phyloP scores from a whole-genome alignment of 2,797 vertebrate genomes.

The Tragelaphus oryx region DNA sequence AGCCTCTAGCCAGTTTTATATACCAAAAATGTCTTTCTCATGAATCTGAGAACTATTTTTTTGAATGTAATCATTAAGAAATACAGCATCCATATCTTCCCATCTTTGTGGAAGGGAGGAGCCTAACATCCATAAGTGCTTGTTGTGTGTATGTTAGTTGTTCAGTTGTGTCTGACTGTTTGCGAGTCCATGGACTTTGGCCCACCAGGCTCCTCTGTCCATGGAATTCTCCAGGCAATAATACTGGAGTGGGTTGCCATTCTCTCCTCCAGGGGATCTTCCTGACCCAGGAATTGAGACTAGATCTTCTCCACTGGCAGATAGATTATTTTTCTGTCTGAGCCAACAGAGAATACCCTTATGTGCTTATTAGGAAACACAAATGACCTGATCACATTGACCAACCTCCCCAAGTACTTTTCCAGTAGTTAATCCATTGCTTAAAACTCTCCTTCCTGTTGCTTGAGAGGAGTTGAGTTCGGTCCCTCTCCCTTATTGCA shows the following conservation, averaged over 20 bases:
- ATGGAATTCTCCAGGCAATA: neutral
- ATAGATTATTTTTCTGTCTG: neutral
- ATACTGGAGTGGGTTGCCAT: neutral
- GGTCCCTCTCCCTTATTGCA: neutral
- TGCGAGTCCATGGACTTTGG: neutral
- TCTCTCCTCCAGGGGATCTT: neutral
- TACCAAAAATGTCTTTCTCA: neutral
- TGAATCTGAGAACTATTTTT: neutral
- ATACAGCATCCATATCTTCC: neutral
- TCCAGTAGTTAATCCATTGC: neutral
- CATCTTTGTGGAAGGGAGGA: neutral
- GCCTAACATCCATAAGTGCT: neutral
- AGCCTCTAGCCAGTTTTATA: neutral
- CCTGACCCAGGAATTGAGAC: rapidly evolving
- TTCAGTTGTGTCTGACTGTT: neutral
- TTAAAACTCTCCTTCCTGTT: neutral
- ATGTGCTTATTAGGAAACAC: neutral
- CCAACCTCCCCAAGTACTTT: neutral
- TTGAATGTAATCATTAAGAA: neutral
- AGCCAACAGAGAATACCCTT: neutral
- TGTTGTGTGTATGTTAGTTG: neutral
- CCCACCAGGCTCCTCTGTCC: neutral
- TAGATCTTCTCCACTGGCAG: neutral
- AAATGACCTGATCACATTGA: neutral
- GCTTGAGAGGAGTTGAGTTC: neutral